Base-by-base conservation (phyloP, 2,888 invertebrate genomes). In the Netelia fuscicornis region DNA sequence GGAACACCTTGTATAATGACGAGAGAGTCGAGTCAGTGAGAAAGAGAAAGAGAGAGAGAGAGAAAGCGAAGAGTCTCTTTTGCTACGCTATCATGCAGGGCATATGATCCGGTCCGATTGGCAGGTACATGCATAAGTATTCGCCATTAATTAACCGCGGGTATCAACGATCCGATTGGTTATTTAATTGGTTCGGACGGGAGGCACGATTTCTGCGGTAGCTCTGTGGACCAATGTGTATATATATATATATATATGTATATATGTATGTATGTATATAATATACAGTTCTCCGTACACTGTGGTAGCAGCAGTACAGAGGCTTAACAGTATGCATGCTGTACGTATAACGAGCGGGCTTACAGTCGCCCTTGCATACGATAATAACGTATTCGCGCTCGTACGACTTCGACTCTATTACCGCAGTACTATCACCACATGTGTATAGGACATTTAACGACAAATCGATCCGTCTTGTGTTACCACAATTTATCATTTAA, bases 131-230 rank as follows among this genome's bases (percentile, higher is more conserved):
- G 88, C 87, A 90, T 90, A 92, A 91, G 91, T 92, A 91, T 91
- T 90, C 78, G 88, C 89, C 88, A 90, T 91, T 91, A 92, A 92
- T 92, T 91, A 91, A 91, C 90, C 88, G 84, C 83, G 81, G 82
- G 87, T 90, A 91, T 91, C 91, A 88, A 87, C 86, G 89, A 91
- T 90, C 91, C 87, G 90, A 90, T 91, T 88, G 89, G 89, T 89
- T 88, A 89, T 91, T 91, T 91, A 92, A 91, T 92, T 92, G 89
- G 90, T 91, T 91, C 90, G 90, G 89, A 85, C 86, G 86, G 88
- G 79, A 85, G 83, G 86, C 81, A 85, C 83, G 86, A 85, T 89
- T 87, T 89, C 88, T 88, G 87, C 56, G 54, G 65, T 52, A 48
- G 67, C 17, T 67, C 54, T 11, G 67, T 67, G 37, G 42, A 48